Conservation (phyloP, 1,140 invertebrate genomes). For the Ceratina japonica region DNA sequence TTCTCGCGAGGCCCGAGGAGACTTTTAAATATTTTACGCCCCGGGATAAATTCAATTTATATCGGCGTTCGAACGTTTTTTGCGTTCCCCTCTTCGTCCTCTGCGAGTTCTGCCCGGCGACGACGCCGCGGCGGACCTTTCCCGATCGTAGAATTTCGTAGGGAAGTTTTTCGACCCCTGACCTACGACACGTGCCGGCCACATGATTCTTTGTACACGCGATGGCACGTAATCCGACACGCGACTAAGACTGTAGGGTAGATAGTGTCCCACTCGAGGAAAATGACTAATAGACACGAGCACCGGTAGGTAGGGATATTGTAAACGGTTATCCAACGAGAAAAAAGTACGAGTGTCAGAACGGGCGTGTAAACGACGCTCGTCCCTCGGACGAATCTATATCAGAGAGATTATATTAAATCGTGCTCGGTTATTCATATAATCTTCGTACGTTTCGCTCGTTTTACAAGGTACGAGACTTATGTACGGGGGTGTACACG, state of each 20-base stretch:
- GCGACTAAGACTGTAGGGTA: not conserved
- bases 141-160: not conserved
- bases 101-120: not conserved
- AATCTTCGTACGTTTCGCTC: not conserved
- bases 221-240: constrained; percentile 60
- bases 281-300: too few species aligned
- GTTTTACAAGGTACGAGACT: too few species aligned
- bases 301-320: too few species aligned
- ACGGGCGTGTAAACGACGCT: too few species aligned
- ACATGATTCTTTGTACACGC: constrained; percentile 70
- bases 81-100: not conserved
- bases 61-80: not conserved
- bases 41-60: constrained; percentile 23
- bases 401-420: not conserved
- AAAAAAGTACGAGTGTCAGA: too few species aligned
- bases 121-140: too few species aligned
- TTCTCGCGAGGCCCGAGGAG: not conserved
- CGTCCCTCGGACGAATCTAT: too few species aligned
- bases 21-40: constrained; percentile 17
- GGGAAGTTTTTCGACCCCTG: constrained; percentile 50
- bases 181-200: constrained; percentile 69
- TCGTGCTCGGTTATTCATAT: not conserved
- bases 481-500: not conserved
- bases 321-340: too few species aligned
- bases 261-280: not conserved